Evolutionary conservation across 2,888 invertebrate species (phyloP).

Genomic region (Pterobdella sp.): DNA sequence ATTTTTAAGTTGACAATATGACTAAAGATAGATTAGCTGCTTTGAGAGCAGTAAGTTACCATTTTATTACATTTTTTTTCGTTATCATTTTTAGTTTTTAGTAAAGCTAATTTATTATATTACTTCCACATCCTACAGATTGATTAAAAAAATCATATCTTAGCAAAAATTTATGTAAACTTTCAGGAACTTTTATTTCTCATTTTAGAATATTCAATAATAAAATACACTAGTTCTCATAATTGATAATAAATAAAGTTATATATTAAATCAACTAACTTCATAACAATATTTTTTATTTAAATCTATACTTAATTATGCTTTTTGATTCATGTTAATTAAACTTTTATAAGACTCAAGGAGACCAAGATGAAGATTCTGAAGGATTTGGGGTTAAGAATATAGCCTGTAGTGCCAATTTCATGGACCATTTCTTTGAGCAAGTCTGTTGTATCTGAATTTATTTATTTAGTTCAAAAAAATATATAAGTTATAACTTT

Average conservation of each 20-base stretch:
- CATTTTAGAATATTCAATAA: no score
- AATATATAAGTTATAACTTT: not conserved
- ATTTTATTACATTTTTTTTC: not conserved
- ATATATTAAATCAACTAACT: no score
- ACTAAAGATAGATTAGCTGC: constrained; percentile 24
- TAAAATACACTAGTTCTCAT: no score
- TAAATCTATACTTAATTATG: no score
- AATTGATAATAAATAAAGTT: no score
- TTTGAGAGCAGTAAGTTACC: constrained; percentile 15
- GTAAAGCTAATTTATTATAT: no score
- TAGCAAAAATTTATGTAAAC: no score
- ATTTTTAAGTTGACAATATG: constrained; percentile 10
- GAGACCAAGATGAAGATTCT: constrained; percentile 92
- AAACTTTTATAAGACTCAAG: constrained; percentile 70
- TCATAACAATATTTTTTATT: constrained; percentile 2
- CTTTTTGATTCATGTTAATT: not conserved
- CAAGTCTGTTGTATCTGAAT: constrained; percentile 60
- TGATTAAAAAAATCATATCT: no score
- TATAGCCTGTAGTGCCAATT: constrained; percentile 57
- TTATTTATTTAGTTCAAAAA: not conserved
- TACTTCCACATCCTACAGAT: no score
- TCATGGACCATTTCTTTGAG: constrained; percentile 99
- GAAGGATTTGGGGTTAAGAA: constrained; percentile 75
- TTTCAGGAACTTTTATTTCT: no score
- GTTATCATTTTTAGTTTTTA: not conserved